phyloP scores from a whole-genome alignment of 2,888 invertebrate species.

The Morpho achilles region DNA sequence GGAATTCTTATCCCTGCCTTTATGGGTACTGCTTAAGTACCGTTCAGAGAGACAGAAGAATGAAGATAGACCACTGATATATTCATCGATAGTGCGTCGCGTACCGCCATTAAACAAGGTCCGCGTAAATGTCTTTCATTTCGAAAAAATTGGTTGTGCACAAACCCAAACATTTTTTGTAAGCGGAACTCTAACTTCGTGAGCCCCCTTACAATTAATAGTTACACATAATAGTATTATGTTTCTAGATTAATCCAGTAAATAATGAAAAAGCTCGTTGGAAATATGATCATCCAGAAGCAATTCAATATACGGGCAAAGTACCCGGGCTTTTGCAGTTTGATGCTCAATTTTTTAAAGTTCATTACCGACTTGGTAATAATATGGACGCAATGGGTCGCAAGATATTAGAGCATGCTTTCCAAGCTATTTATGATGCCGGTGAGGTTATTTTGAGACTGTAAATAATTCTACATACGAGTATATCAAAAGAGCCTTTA shows the following conservation, averaged over 20 bases:
- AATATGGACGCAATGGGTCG: constrained; percentile 77
- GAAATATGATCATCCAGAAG: neutral
- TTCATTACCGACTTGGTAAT: constrained; percentile 80
- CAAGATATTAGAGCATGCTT: constrained; percentile 54
- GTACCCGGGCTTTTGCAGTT: constrained; percentile 80
- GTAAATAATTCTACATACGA: neutral
- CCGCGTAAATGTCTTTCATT: too few relatives aligned
- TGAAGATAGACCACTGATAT: too few relatives aligned
- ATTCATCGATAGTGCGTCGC: too few relatives aligned
- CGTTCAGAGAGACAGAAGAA: too few relatives aligned
- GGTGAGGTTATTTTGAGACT: neutral
- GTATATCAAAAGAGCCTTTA: neutral
- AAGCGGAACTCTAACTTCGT: too few relatives aligned
- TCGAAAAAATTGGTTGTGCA: too few relatives aligned
- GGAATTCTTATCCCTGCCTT: too few relatives aligned
- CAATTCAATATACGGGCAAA: constrained; percentile 64
- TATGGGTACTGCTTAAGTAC: too few relatives aligned
- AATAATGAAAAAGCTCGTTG: neutral
- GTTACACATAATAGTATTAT: neutral
- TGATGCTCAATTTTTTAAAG: constrained; percentile 84
- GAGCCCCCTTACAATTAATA: neutral
- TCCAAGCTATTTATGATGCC: neutral
- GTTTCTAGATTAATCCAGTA: constrained; percentile 1
- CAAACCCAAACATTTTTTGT: too few relatives aligned
- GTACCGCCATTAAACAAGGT: too few relatives aligned